These are phyloP conservation scores for Baccha elongata DNA, from an alignment of 2,888 invertebrate species.

Conservation along the genomic window DNA sequence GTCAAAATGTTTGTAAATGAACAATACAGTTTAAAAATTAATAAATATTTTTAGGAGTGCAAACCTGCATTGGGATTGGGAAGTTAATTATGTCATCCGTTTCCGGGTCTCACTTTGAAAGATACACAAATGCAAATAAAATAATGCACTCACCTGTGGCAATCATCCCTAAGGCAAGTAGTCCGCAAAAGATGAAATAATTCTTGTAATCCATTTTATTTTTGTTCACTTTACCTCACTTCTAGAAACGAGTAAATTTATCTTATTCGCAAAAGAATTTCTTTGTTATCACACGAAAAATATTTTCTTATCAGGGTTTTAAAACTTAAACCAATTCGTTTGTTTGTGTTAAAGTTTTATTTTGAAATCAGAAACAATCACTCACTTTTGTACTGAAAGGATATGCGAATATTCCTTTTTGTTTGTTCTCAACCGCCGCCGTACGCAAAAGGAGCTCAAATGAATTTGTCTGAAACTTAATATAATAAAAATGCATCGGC, in stretches of 20 bases:
- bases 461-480: conserved; percentile 37
- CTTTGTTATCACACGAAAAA: not conserved
- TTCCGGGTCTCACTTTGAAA: not conserved
- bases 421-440: conserved; percentile 46
- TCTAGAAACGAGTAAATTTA: not conserved
- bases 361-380: conserved; percentile 8
- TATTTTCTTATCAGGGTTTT: not conserved
- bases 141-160: conserved; percentile 51
- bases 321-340: not conserved
- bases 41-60: too few species aligned
- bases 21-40: too few species aligned
- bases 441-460: conserved; percentile 66
- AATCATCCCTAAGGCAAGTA: conserved; percentile 55
- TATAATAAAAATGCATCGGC: not conserved
- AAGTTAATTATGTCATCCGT: too few species aligned
- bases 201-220: conserved; percentile 61
- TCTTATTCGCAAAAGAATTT: not conserved
- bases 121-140: not conserved
- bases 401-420: conserved; percentile 43
- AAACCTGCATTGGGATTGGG: too few species aligned
- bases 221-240: not conserved
- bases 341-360: not conserved
- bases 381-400: conserved; percentile 20
- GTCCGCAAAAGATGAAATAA: conserved; percentile 60
- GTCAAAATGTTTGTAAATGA: too few species aligned